phyloP scores from a whole-genome alignment of 2,888 invertebrate species.

The Mythimna pallens region DNA sequence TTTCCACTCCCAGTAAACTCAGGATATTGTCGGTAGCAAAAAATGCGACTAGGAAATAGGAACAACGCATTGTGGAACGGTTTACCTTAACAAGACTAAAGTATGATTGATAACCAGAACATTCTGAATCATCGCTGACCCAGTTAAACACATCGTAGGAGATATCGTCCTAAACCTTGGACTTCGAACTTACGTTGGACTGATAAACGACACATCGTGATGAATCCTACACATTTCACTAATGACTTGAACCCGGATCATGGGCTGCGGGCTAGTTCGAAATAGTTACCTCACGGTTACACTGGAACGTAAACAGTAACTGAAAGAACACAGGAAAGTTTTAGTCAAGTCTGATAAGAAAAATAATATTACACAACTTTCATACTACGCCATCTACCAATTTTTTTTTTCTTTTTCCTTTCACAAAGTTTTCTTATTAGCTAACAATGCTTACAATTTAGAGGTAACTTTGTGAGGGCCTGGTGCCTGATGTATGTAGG shows the following conservation, averaged over 20 bases:
- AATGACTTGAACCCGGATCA: background rate
- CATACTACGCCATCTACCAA: too few species aligned
- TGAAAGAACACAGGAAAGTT: too few species aligned
- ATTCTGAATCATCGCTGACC: slow-evolving; percentile 28
- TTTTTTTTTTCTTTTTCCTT: too few species aligned
- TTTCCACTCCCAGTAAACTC: slow-evolving; percentile 22
- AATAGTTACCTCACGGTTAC: too few species aligned
- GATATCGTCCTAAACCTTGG: slow-evolving; percentile 21
- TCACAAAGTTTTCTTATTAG: too few species aligned
- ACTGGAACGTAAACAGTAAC: too few species aligned
- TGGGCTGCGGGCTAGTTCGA: too few species aligned
- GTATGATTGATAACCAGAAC: slow-evolving; percentile 48
- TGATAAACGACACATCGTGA: background rate
- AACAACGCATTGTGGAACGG: slow-evolving; percentile 19
- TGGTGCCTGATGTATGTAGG: too few species aligned
- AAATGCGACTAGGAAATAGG: slow-evolving; percentile 30
- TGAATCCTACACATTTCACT: background rate
- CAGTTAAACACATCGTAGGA: slow-evolving; percentile 2
- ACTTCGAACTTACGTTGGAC: slow-evolving; percentile 22
- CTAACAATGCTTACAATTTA: too few species aligned
- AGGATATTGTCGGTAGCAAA: slow-evolving; percentile 3
- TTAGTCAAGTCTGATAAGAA: too few species aligned
- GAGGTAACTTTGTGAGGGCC: too few species aligned
- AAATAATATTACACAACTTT: too few species aligned
- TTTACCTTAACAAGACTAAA: slow-evolving; percentile 47